Evolutionary conservation across 2,113 vertebrate species (phyloP).

Genomic region (Melierax canorus): DNA sequence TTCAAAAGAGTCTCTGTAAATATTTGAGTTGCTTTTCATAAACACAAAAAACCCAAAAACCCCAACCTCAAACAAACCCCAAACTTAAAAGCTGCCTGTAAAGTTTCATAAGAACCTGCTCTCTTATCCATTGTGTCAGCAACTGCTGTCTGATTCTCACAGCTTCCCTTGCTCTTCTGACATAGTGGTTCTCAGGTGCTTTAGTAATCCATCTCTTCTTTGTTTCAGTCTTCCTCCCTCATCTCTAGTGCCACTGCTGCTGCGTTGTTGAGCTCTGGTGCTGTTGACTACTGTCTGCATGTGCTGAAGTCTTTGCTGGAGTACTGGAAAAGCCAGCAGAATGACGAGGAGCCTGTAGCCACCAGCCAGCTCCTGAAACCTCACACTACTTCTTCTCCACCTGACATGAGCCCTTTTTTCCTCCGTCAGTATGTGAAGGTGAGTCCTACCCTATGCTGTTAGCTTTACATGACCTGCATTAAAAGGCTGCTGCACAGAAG

Average conservation of each 20-base stretch:
- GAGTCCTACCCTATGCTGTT: background rate
- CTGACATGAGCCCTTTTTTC: slow-evolving; percentile 99
- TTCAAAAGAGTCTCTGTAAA: slow-evolving; percentile 59
- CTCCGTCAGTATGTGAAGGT: slow-evolving; percentile 98
- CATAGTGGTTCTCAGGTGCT: background rate
- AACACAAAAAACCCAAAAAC: background rate
- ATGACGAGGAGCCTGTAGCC: slow-evolving; percentile 88
- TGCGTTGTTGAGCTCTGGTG: slow-evolving; percentile 90
- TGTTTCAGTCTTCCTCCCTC: slow-evolving; percentile 88
- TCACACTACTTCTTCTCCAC: slow-evolving; percentile 91
- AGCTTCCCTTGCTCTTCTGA: background rate
- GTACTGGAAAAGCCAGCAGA: slow-evolving; percentile 97
- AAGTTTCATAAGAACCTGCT: slow-evolving; percentile 26
- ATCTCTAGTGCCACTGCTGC: slow-evolving; percentile 97
- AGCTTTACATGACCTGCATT: fast-evolving
- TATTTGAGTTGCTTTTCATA: slow-evolving; percentile 37
- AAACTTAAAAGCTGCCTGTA: slow-evolving; percentile 45
- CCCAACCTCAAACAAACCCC: slow-evolving; percentile 54
- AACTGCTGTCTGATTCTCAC: background rate
- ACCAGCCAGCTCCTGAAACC: slow-evolving; percentile 93
- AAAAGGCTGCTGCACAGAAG: background rate
- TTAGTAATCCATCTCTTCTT: background rate
- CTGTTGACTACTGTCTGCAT: slow-evolving; percentile 95
- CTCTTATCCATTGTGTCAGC: background rate
- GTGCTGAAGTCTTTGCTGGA: slow-evolving; percentile 95